phyloP scores from a whole-genome alignment of 2,888 invertebrate genomes.

The Drosophila nr. perissopoda region DNA sequence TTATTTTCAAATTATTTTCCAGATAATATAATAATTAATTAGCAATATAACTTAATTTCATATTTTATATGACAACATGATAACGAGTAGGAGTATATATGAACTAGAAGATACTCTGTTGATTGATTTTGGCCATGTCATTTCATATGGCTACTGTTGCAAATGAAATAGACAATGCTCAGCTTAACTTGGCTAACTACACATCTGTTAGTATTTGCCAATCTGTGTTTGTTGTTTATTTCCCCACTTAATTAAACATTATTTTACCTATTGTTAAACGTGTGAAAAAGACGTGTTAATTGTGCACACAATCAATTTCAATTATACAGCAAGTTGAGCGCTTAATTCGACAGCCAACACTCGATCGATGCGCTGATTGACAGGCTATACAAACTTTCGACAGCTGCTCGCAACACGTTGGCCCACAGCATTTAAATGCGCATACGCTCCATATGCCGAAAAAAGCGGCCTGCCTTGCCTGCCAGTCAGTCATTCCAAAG shows the following conservation, averaged over 20 bases:
- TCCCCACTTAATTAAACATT: background rate
- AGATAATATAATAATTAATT: background rate
- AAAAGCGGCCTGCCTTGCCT: background rate
- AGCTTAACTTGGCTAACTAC: background rate
- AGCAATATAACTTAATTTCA: background rate
- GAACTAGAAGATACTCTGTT: background rate
- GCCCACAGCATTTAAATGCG: conserved; percentile 40
- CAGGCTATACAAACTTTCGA: conserved; percentile 46
- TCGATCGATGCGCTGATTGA: conserved; percentile 49
- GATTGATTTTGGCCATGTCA: too few species aligned
- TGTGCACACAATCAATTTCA: conserved; percentile 47
- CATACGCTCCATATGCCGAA: conserved; percentile 45
- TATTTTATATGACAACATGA: background rate
- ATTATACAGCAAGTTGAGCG: conserved; percentile 45
- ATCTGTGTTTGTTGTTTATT: too few species aligned
- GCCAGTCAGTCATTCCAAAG: conserved; percentile 14
- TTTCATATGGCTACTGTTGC: background rate
- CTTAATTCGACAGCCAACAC: conserved; percentile 41
- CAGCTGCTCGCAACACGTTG: conserved; percentile 39
- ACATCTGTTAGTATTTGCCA: background rate
- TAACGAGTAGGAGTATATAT: background rate
- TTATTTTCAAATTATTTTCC: conserved; percentile 3
- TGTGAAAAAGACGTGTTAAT: conserved; percentile 5
- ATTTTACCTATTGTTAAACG: background rate
- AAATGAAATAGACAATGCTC: background rate